These are phyloP conservation scores for Varanus komodoensis DNA, from an alignment of 2,113 vertebrate genomes.

Conservation along the genomic window DNA sequence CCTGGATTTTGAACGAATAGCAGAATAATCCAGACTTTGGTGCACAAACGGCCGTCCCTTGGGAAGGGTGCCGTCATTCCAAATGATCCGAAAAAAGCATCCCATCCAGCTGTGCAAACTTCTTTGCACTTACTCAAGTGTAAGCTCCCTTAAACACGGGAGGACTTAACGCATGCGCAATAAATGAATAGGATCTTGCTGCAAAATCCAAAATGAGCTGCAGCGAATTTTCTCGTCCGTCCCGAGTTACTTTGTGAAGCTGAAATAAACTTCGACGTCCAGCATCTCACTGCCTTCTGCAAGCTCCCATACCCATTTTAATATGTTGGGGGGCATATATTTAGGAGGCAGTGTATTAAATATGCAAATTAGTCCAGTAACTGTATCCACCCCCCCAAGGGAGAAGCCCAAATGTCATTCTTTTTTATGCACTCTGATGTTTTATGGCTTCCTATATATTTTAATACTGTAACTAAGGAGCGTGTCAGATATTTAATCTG, in stretches of 20 bases:
- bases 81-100: slow-evolving; percentile 59
- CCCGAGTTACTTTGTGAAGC: not conserved
- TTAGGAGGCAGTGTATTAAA: slow-evolving; percentile 70
- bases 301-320: slow-evolving; percentile 42
- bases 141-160: not conserved
- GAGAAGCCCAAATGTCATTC: slow-evolving; percentile 64
- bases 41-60: slow-evolving; percentile 49
- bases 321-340: slow-evolving; percentile 71
- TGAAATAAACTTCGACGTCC: not conserved
- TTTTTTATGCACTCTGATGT: slow-evolving; percentile 65
- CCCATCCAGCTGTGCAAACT: not conserved
- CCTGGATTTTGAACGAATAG: slow-evolving; percentile 60
- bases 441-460: slow-evolving; percentile 61
- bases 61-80: slow-evolving; percentile 52
- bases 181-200: not conserved
- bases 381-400: slow-evolving; percentile 57
- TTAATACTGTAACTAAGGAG: slow-evolving; percentile 54
- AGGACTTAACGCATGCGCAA: not conserved
- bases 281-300: not conserved
- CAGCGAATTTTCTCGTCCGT: no score
- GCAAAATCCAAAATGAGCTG: not conserved
- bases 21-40: slow-evolving; percentile 60
- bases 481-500: slow-evolving; percentile 73
- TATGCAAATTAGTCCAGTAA: slow-evolving; percentile 72
- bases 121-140: not conserved